phyloP scores from a whole-genome alignment of 2,888 invertebrate species.

The Oscheius sp. region DNA sequence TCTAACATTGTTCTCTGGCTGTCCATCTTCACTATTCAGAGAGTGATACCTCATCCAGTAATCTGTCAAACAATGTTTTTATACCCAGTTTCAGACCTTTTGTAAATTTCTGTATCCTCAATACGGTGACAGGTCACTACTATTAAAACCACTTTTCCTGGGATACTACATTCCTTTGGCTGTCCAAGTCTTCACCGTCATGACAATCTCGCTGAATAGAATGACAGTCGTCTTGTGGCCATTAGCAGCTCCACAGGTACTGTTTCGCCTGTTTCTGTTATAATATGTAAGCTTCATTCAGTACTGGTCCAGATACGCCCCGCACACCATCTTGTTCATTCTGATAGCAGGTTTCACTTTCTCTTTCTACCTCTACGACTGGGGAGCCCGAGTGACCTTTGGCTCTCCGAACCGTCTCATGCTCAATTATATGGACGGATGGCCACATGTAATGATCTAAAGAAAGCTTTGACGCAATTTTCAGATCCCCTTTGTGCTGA shows the following conservation, averaged over 20 bases:
- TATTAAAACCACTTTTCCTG: constrained; percentile 6
- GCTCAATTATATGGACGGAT: constrained; percentile 9
- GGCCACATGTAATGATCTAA: constrained; percentile 7
- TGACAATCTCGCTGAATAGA: constrained; percentile 16
- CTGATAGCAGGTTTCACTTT: neutral
- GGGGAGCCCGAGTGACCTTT: constrained; percentile 1
- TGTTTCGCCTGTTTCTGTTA: neutral
- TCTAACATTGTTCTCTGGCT: constrained; percentile 23
- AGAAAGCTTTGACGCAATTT: neutral
- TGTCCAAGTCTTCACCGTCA: constrained; percentile 10
- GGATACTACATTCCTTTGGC: constrained; percentile 7
- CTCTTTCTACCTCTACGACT: constrained; percentile 17
- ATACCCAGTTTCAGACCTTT: neutral
- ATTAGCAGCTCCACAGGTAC: constrained; percentile 7
- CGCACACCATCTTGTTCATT: neutral
- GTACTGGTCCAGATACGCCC: constrained; percentile 3
- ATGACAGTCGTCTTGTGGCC: constrained; percentile 23
- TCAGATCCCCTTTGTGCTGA: constrained; percentile 15
- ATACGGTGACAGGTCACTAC: neutral
- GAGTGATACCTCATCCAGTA: constrained; percentile 16
- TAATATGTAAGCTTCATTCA: neutral
- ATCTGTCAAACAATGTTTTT: neutral
- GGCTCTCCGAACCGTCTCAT: neutral
- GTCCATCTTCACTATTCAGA: constrained; percentile 8
- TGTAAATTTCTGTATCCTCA: neutral